phyloP scores from a whole-genome alignment of 2,888 invertebrate species.

The Torymus auratus region DNA sequence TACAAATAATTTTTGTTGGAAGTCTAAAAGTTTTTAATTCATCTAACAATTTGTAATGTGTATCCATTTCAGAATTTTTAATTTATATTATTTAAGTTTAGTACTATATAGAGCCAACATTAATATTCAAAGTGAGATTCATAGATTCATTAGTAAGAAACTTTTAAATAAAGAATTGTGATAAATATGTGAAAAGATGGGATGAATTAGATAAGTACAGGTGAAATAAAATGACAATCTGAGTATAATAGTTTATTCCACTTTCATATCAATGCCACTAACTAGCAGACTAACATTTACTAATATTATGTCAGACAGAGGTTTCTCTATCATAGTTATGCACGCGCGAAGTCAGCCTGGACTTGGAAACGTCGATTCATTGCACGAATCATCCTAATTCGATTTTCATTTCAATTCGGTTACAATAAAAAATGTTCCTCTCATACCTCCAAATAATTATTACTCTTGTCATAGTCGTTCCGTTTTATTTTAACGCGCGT shows the following conservation, averaged over 20 bases:
- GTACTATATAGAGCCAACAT: too few relatives aligned
- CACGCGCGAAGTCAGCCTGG: slow-evolving; percentile 57
- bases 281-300: slow-evolving; percentile 72
- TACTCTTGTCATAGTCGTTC: background rate
- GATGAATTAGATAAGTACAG: slow-evolving; percentile 1
- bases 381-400: slow-evolving; percentile 57
- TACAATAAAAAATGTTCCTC: slow-evolving; percentile 7
- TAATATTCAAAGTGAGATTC: too few relatives aligned
- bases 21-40: too few relatives aligned
- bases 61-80: too few relatives aligned
- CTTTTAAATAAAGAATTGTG: too few relatives aligned
- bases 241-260: slow-evolving; percentile 68
- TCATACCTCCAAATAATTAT: slow-evolving; percentile 3
- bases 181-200: background rate
- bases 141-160: too few relatives aligned
- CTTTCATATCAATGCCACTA: slow-evolving; percentile 70
- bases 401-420: slow-evolving; percentile 18
- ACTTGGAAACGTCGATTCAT: slow-evolving; percentile 57
- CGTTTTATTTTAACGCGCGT: background rate
- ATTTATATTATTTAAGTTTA: too few relatives aligned
- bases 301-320: slow-evolving; percentile 64
- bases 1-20: too few relatives aligned
- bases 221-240: slow-evolving; percentile 35
- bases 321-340: slow-evolving; percentile 52
- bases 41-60: too few relatives aligned